Evolutionary conservation across 2,888 invertebrate genomes (phyloP), one percentile per base, ranked within the genome.

Genomic region (Galerucella pusilla): DNA sequence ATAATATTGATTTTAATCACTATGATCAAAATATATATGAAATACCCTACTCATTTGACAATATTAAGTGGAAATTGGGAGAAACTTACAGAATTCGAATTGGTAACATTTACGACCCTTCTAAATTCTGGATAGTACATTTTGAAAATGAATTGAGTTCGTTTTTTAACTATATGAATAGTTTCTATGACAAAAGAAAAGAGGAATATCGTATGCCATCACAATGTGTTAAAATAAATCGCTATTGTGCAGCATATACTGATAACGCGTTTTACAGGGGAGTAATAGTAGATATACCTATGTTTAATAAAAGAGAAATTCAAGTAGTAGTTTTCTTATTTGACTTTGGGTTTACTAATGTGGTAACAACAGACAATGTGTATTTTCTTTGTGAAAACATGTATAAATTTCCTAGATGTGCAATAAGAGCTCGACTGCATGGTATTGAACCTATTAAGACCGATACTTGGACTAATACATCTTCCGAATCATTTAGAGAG

Each of bases 41-140:
- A 57, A 73, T 79, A 61, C 79, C 79, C 12, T 28, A 74, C 63
- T 79, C 67, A 63, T 79, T 60, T 63, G 79, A 79, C 66, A 73
- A 46, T 28, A 66, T 66, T 16, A 16, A 49, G 12, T 79, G 79
- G 79, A 74, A 74, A 67, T 46, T 70, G 10, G 74, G 72, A 14
- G 74, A 73, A 66, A 77, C 76, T 16, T 78, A 79, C 35, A 72
- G 69, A 57, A 73, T 77, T 64, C 73, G 79, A 10, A 60, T 79
- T 42, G 66, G 66, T 25, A 67, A 79, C 66, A 71, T 78, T 20
- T 79, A 79, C 12, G 77, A 79, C 54, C 76, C 76, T 7, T 75
- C 77, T n/a, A 79, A 79, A 57, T 77, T 79, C 71, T 79, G 79
- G 79, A 73, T 77, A 67, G 76, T 79, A 20, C 35, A 73, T 6